Evolutionary conservation across 2,797 vertebrate species (phyloP).

Genomic region (Ammospiza maritima): DNA sequence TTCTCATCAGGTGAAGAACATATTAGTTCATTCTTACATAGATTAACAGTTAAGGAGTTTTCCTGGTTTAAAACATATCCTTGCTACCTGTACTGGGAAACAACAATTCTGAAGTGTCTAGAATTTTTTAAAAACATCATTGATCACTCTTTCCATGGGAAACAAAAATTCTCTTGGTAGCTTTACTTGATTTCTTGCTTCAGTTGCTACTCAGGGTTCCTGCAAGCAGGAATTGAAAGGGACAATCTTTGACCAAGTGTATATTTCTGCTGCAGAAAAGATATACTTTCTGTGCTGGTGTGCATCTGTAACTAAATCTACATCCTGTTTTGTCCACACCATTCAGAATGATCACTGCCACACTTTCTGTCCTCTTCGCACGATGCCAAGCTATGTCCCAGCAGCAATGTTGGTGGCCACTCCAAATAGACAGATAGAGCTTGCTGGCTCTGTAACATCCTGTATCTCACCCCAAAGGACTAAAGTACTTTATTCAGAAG

Average conservation of each 20-base stretch:
- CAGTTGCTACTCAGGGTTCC: neutral
- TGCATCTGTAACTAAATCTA: neutral
- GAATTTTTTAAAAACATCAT: neutral
- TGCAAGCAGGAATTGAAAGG: neutral
- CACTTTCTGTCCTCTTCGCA: neutral
- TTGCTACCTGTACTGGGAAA: neutral
- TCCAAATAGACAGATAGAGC: neutral
- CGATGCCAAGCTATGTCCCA: neutral
- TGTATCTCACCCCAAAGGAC: neutral
- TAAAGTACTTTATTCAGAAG: neutral
- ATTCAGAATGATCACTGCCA: neutral
- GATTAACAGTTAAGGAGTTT: neutral
- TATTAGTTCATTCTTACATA: neutral
- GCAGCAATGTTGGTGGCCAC: neutral
- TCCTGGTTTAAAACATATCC: neutral
- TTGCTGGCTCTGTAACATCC: neutral
- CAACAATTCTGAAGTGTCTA: neutral
- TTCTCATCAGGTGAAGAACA: neutral
- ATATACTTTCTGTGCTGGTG: neutral
- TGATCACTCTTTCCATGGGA: neutral
- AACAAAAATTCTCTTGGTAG: neutral
- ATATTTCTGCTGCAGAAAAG: neutral
- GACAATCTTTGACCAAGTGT: neutral
- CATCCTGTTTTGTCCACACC: neutral
- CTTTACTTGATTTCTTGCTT: neutral